phyloP scores from a whole-genome alignment of 2,113 vertebrate species.

The Malurus elegans region DNA sequence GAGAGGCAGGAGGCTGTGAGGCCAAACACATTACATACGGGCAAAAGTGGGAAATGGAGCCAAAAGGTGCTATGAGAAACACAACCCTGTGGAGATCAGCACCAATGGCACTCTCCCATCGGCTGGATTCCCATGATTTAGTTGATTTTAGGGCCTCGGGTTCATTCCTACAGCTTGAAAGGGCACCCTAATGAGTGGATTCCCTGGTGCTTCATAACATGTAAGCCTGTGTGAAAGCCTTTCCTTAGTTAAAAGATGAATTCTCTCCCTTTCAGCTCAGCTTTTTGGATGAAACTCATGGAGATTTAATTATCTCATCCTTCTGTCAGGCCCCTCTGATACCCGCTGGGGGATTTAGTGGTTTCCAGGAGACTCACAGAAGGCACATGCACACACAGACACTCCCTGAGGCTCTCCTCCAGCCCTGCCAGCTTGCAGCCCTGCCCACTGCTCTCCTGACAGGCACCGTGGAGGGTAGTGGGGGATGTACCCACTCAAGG shows the following conservation, averaged over 20 bases:
- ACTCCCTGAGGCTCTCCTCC: not conserved
- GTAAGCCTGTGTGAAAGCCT: not conserved
- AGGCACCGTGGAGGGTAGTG: rapidly evolving
- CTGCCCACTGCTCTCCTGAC: not conserved
- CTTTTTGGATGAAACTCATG: not conserved
- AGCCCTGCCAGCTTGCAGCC: not conserved
- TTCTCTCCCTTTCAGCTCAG: not conserved
- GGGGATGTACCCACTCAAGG: not conserved
- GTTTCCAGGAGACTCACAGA: not conserved
- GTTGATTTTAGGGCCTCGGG: not conserved
- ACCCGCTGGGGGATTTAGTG: not conserved
- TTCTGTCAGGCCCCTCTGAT: not conserved
- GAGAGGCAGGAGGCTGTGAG: not conserved
- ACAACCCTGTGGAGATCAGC: not conserved
- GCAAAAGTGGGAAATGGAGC: not conserved
- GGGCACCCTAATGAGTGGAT: not conserved
- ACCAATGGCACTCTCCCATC: rapidly evolving
- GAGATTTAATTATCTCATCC: conserved; percentile 13
- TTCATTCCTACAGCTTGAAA: not conserved
- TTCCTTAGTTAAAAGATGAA: not conserved
- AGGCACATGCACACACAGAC: not conserved
- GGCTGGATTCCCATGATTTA: not conserved
- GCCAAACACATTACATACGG: not conserved
- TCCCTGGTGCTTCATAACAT: not conserved
- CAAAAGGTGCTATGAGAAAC: not conserved